Evolutionary conservation across 2,113 vertebrate genomes (phyloP).

Genomic region (Myodes glareolus): DNA sequence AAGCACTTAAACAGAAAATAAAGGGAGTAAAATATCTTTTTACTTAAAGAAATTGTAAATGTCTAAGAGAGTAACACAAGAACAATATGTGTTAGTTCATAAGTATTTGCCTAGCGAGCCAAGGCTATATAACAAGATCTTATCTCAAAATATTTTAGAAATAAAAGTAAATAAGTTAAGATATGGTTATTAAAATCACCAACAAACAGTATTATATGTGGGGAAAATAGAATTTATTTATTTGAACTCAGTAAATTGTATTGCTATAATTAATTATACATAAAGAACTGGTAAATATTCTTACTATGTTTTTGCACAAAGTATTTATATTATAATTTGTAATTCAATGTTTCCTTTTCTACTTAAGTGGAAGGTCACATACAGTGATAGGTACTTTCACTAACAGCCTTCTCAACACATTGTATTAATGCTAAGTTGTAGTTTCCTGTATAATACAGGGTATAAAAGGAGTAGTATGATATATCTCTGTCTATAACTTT

Average conservation of each 20-base stretch:
- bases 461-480: neutral
- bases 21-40: neutral
- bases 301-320: neutral
- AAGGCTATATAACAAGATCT: neutral
- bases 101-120: no score
- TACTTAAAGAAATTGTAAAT: neutral
- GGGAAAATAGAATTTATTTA: neutral
- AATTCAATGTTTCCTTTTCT: neutral
- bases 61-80: neutral
- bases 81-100: neutral
- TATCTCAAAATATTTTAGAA: neutral
- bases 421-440: slow-evolving; percentile 5
- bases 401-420: neutral
- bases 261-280: neutral
- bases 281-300: neutral
- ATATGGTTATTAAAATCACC: neutral
- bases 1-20: neutral
- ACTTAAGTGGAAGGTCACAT: neutral
- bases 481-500: neutral
- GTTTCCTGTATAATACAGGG: neutral
- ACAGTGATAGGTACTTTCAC: neutral
- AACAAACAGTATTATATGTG: neutral
- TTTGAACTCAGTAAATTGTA: neutral
- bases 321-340: neutral
- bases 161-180: neutral